Evolutionary conservation across 2,113 vertebrate genomes (phyloP).

Genomic region (Sminthopsis crassicaudata): DNA sequence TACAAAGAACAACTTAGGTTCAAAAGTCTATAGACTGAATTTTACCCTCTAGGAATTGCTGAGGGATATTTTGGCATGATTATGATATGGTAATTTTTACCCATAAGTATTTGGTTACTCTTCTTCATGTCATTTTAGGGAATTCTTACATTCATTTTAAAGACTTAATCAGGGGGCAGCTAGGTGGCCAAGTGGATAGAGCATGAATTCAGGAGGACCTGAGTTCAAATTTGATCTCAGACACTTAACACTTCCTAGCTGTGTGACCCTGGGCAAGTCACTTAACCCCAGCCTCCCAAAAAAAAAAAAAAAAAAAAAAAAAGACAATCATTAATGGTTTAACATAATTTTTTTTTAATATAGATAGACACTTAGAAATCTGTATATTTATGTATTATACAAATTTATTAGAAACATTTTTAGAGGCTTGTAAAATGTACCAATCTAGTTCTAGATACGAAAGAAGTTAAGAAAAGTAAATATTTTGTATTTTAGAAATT

Average conservation of each 20-base stretch:
- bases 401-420: background rate
- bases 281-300: too few species aligned
- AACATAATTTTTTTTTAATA: background rate
- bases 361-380: background rate
- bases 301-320: too few species aligned
- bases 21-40: background rate
- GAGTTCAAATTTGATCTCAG: too few species aligned
- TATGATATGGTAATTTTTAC: conserved; percentile 15
- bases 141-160: background rate
- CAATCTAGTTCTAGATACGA: background rate
- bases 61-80: conserved; percentile 13
- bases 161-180: background rate
- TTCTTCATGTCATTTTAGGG: conserved; percentile 47
- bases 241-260: too few species aligned
- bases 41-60: background rate
- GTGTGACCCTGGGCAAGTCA: too few species aligned
- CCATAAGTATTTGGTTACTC: background rate
- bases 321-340: background rate
- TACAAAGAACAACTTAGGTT: background rate
- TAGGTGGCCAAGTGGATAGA: too few species aligned
- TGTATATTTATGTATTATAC: background rate
- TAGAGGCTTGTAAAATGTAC: background rate
- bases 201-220: too few species aligned
- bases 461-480: background rate
- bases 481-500: background rate